Conservation (phyloP, 64 coral and sea anemone genomes). For the Montipora efflorescens region DNA sequence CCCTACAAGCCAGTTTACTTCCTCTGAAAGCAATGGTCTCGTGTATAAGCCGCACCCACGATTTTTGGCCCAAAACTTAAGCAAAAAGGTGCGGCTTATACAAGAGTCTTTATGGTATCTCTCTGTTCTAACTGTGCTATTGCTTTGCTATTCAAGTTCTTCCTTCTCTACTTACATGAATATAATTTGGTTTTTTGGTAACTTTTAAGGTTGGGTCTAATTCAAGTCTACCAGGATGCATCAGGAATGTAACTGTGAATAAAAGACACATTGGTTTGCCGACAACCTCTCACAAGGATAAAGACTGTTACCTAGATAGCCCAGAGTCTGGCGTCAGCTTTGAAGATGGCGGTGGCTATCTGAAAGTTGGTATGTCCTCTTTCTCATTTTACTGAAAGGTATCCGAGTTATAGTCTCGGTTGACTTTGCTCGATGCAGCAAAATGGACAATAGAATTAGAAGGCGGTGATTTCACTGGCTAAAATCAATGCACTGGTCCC, state of each 20-base stretch:
- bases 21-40: too few relatives aligned
- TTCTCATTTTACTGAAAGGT: background rate
- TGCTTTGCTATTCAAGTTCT: background rate
- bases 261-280: background rate
- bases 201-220: conserved; percentile 2
- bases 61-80: too few relatives aligned
- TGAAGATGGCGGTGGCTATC: conserved; percentile 43
- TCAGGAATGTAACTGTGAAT: conserved; percentile 49
- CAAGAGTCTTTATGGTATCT: too few relatives aligned
- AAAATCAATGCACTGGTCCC: too few relatives aligned
- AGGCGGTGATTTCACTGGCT: too few relatives aligned
- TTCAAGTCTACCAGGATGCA: conserved; percentile 62
- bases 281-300: background rate
- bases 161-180: background rate
- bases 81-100: too few relatives aligned
- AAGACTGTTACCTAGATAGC: conserved; percentile 18
- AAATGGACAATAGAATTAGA: too few relatives aligned
- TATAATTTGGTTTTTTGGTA: background rate
- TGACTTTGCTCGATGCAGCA: too few relatives aligned
- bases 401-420: too few relatives aligned
- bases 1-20: too few relatives aligned
- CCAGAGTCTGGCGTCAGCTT: conserved; percentile 52
- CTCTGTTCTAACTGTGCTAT: too few relatives aligned
- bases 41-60: too few relatives aligned
- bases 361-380: conserved; percentile 42